Conservation (phyloP, 2,113 vertebrate genomes). For the Hystrix brachyura region DNA sequence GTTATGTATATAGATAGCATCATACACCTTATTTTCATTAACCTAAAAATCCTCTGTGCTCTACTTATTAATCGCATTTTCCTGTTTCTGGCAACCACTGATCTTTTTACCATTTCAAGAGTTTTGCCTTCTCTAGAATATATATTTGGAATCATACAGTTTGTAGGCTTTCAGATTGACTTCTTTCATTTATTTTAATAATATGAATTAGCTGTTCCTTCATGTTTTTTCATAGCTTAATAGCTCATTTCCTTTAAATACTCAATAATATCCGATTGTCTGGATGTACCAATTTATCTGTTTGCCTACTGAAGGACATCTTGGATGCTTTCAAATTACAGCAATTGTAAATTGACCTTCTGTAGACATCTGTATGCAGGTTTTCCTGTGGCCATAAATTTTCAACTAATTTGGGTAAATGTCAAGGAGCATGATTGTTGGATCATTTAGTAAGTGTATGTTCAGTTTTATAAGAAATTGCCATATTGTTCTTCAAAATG, state of each 20-base stretch:
- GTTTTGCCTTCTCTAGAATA: neutral
- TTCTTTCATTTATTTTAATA: neutral
- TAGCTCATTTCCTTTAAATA: neutral
- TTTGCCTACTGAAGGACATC: neutral
- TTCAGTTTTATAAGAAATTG: constrained; percentile 5
- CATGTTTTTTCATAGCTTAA: neutral
- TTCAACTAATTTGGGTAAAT: neutral
- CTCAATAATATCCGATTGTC: neutral
- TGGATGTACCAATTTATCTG: neutral
- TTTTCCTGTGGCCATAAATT: constrained; percentile 13
- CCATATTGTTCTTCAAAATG: neutral
- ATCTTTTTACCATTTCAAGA: neutral
- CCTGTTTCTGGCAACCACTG: neutral
- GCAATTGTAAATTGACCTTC: neutral
- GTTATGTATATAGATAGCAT: neutral
- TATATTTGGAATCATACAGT: neutral
- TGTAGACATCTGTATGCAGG: neutral
- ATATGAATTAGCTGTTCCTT: neutral
- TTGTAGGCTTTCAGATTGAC: neutral
- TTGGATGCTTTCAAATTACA: neutral
- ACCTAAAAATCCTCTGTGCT: neutral
- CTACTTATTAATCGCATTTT: neutral
- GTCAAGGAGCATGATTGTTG: neutral
- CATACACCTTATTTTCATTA: neutral
- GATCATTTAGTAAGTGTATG: neutral